These are phyloP conservation scores for Sebastes hubbsi DNA, from an alignment of 2,797 vertebrate species.

Conservation along the genomic window DNA sequence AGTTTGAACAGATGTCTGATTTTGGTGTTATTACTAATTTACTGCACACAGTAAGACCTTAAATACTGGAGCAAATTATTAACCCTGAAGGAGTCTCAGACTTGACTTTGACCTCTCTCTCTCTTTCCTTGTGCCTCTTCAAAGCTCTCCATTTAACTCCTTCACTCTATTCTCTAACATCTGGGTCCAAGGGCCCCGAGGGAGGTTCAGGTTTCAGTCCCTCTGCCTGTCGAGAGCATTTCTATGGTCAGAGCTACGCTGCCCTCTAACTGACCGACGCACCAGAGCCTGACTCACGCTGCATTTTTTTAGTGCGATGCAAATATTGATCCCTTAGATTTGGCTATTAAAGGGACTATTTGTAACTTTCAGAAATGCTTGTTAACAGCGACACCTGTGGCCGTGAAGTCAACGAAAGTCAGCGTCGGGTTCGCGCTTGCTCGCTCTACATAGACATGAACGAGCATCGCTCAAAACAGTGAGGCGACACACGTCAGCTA, in stretches of 20 bases:
- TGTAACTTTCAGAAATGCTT: too few relatives aligned
- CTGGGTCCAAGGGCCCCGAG: neutral
- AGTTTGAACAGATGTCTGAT: neutral
- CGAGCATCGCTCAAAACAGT: too few relatives aligned
- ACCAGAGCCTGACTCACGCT: neutral
- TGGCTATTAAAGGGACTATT: neutral
- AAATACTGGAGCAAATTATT: neutral
- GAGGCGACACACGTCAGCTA: too few relatives aligned
- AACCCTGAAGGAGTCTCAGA: neutral
- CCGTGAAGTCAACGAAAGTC: accelerated
- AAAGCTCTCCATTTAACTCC: neutral
- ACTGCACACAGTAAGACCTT: neutral
- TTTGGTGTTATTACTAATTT: neutral
- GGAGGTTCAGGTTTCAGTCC: conserved; percentile 8
- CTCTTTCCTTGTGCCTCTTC: neutral
- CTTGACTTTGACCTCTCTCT: neutral
- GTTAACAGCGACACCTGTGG: too few relatives aligned
- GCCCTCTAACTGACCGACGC: neutral
- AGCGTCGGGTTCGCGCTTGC: too few relatives aligned
- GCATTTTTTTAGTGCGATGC: neutral
- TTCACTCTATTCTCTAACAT: neutral
- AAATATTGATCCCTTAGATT: neutral
- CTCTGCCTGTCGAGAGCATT: neutral
- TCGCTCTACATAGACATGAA: accelerated
- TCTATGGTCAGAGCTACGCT: neutral